Evolutionary conservation across 2,888 invertebrate genomes (phyloP), one percentile per base, ranked within the genome.

Genomic region (Lysandra coridon): DNA sequence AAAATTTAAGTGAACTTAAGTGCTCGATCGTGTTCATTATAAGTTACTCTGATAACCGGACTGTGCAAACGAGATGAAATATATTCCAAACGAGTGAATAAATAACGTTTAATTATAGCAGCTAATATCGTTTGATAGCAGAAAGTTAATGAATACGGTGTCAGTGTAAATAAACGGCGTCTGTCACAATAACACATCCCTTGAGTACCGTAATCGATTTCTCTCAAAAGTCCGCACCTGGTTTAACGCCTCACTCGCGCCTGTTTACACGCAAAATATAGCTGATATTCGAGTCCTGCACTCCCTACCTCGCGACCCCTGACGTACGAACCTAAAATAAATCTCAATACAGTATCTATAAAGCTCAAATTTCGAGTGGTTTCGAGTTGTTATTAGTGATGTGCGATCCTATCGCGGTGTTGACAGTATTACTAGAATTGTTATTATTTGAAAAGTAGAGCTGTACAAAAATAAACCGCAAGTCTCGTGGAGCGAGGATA

Each of bases 211-310:
- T 81, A 83, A 85, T 85, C 86, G 87, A 87, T 88, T 88, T 89
- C 86, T 85, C 88, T 87, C 91, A 91, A 85, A 83, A 90, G 86
- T 88, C 90, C 85, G 89, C 94, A 93, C 93, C 94, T 94, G 94
- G 94, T 87, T 89, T 90, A 88, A 90, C 90, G 90, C 89, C 88
- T 93, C 91, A 92, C 91, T 90, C 90, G 85, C 85, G 87, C 90
- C 89, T 92, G 91, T 93, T 94, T 93, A 92, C 92, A 90, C 88
- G 91, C 92, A 90, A 92, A 93, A 92, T 91, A 91, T 89, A 90
- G 81, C 81, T 78, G 90, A 91, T 92, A 92, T 93, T 92, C 90
- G 88, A 91, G 91, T 91, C 92, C 87, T 85, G 83, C 88, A 85
- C 87, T 88, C 90, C 90, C 91, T 86, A 89, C 85, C 87, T 88